Evolutionary conservation across 2,888 invertebrate genomes (phyloP), one percentile per base, ranked within the genome.

Genomic region (Scaptomyza parva): DNA sequence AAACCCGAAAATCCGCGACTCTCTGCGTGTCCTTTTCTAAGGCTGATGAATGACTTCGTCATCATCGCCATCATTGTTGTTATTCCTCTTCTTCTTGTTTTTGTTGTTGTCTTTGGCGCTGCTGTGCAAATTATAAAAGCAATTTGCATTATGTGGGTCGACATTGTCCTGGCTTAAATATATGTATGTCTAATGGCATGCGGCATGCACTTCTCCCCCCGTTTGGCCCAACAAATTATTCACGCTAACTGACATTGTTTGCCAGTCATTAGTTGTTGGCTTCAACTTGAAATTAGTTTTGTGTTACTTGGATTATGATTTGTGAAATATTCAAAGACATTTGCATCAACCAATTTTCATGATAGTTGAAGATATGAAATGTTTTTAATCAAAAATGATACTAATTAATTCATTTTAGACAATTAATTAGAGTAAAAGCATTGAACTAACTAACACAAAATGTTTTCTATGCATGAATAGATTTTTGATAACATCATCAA

Each of bases 121-220:
- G 63, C 82, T 80, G 84, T 89, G 87, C 83, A 89, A 88, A 90
- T 89, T 90, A 88, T 89, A 87, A 88, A 64, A 80, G 90, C 89
- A 88, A 89, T 89, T 89, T 89, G 83, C 89, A 86, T 81, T 81
- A 81, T 83, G 86, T 86, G 86, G 86, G 74, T 77, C 80, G 86
- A 48, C 58, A 40, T 67, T 45, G 59, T 50, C 30, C 48, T 41
- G 65, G 61, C 53, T 66, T 76, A 18, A 20, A 70, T 9, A 8
- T 17, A 35, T 47, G 22, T 50, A n/a, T 44, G 26, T 50, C 11
- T 28, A 62, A 39, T 18, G 47, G 24, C 61, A 61, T 22, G 51
- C 17, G 61, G 61, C n/a, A n/a, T 35, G 35, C 35, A 12, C 40
- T 7, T 20, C 3, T 1, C 12, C 11, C 2, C 17, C n/a, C 9